These are phyloP conservation scores for Neodiprion fabricii DNA, from an alignment of 1,140 invertebrate genomes.

Conservation along the genomic window DNA sequence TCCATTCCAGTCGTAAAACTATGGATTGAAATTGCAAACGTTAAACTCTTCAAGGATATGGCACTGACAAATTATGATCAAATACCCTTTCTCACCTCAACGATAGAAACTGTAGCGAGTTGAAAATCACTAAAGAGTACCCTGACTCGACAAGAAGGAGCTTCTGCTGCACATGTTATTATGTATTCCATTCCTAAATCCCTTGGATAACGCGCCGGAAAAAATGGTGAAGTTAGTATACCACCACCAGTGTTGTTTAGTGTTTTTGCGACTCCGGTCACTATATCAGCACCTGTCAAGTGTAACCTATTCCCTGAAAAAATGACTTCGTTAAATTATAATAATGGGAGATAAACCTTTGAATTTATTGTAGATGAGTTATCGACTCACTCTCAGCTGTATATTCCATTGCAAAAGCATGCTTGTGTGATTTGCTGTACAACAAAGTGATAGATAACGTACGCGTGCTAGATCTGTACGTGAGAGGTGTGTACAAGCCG, in stretches of 20 bases:
- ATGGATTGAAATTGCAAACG: slow-evolving; percentile 23
- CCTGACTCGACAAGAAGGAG: slow-evolving; percentile 65
- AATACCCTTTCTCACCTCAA: slow-evolving; percentile 64
- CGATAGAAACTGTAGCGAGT: slow-evolving; percentile 70
- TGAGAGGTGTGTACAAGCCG: slow-evolving; percentile 63
- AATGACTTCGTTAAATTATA: slow-evolving; percentile 17
- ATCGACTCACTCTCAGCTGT: slow-evolving; percentile 68
- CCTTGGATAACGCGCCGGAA: slow-evolving; percentile 72
- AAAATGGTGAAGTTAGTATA: slow-evolving; percentile 70
- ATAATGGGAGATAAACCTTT: slow-evolving; percentile 11
- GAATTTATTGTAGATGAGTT: neutral
- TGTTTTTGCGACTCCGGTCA: slow-evolving; percentile 48
- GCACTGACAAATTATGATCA: neutral
- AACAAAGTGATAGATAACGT: slow-evolving; percentile 68
- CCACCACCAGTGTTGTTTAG: slow-evolving; percentile 53
- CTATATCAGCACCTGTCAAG: slow-evolving; percentile 61
- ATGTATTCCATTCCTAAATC: slow-evolving; percentile 74
- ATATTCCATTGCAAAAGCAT: slow-evolving; percentile 73
- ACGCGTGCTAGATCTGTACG: slow-evolving; percentile 70
- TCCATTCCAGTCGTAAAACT: slow-evolving; percentile 77
- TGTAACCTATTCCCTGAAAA: slow-evolving; percentile 68
- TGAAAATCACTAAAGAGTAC: slow-evolving; percentile 76
- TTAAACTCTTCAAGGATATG: neutral
- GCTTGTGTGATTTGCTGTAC: slow-evolving; percentile 68
- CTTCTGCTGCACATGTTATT: slow-evolving; percentile 64